Evolutionary conservation across 1,140 invertebrate genomes (phyloP).

Genomic region (Magallana ariakensis): DNA sequence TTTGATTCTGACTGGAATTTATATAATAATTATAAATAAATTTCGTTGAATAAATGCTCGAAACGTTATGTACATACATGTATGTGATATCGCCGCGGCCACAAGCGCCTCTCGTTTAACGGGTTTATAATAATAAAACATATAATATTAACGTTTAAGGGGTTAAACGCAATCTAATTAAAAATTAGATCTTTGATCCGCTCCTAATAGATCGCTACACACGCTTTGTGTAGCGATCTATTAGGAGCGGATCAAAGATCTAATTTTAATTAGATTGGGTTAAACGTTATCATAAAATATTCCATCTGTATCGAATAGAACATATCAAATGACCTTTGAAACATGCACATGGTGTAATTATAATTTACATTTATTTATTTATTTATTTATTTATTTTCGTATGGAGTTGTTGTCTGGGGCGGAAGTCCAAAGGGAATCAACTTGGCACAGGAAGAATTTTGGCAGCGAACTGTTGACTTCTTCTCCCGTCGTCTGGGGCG

Average conservation of each 20-base stretch:
- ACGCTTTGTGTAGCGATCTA: too few relatives aligned
- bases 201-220: too few relatives aligned
- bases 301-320: not conserved
- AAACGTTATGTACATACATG: too few relatives aligned
- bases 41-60: too few relatives aligned
- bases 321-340: not conserved
- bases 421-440: not conserved
- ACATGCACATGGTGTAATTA: not conserved
- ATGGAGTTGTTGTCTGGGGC: not conserved
- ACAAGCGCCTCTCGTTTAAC: not conserved
- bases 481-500: constrained; percentile 25
- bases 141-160: not conserved
- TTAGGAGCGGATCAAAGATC: too few relatives aligned
- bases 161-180: too few relatives aligned
- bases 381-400: not conserved
- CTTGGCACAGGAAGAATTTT: constrained; percentile 65
- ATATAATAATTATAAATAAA: too few relatives aligned
- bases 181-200: too few relatives aligned
- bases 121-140: not conserved
- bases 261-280: too few relatives aligned
- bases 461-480: constrained; percentile 63
- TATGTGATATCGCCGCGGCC: too few relatives aligned
- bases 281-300: not conserved
- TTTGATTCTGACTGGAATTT: too few relatives aligned
- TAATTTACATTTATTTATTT: not conserved